Base-by-base conservation (phyloP, 2,113 vertebrate species). In the Origma solitaria region DNA sequence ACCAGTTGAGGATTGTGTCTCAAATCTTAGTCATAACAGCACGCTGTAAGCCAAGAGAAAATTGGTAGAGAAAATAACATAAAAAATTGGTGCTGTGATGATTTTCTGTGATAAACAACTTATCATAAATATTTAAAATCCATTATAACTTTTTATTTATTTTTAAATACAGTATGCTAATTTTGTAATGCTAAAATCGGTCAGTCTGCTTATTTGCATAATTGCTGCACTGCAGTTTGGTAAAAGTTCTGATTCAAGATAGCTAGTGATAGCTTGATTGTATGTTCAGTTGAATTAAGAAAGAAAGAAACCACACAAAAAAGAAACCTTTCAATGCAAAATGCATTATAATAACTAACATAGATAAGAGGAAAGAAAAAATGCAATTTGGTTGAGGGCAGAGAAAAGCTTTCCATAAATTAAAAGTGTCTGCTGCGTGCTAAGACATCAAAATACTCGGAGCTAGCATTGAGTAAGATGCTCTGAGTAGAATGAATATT, bases 111-210 rank as follows among this genome's bases (percentile, higher is more conserved):
- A 94, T 94, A 96, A 94, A 91, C 24, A 94, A 37, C 38, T 84
- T 90, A 91, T 37, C 50, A 80, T 94, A 97, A 97, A 96, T 95
- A 92, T 79, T 97, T 84, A 82, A 97, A 97, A 95, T 84, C 22
- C 83, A 88, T 94, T 96, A 69, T 82, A 94, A 88, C 47, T 73
- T 61, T 80, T 94, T 95, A 92, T 95, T 97, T 96, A 86, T 94
- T 94, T 80, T 95, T 81, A 91, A 93, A 92, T 47, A 62, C 25
- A 87, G 21, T 76, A 64, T 70, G 86, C 56, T 90, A 93, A 96
- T 95, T 92, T 95, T 90, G 65, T 75, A 84, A 93, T 84, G 37
- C 15, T 81, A 82, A 93, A 93, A 73, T 86, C 0, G 0, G 66
- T 89, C n/a, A 27, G 47, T 92, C 81, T 77, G 47, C 40, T 85